Conservation (phyloP, 2,888 invertebrate species). For the Heliconius ethilla region DNA sequence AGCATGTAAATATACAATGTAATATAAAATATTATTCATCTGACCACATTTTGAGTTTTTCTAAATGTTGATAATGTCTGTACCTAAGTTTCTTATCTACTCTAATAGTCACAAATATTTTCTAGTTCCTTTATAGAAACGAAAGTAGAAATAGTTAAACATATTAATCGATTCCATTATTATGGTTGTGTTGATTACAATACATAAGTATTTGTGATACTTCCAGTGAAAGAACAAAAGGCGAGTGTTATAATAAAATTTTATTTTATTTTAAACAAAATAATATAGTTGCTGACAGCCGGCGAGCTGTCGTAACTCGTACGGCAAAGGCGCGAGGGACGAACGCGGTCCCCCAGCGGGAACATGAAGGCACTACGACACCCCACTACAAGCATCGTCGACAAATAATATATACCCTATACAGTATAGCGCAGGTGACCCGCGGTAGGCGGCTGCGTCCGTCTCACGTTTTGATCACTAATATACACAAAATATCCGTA, state of each 20-base stretch:
- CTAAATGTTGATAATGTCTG: constrained; percentile 22
- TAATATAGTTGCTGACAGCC: constrained; percentile 71
- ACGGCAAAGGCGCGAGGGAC: constrained; percentile 57
- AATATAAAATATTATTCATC: constrained; percentile 28
- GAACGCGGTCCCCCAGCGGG: constrained; percentile 51
- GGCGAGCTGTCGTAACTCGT: constrained; percentile 44
- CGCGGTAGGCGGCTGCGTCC: constrained; percentile 56
- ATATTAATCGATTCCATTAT: background rate
- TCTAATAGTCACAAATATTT: constrained; percentile 24
- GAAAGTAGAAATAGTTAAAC: constrained; percentile 14
- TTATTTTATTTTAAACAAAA: constrained; percentile 77
- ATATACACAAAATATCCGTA: constrained; percentile 74
- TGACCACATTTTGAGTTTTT: constrained; percentile 26
- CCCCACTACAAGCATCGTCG: constrained; percentile 52
- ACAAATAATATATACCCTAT: constrained; percentile 45
- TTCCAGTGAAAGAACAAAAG: constrained; percentile 35
- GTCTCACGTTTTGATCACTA: constrained; percentile 62
- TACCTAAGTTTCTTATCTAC: constrained; percentile 25
- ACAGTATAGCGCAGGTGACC: constrained; percentile 51
- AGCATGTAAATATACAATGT: constrained; percentile 29
- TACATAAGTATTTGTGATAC: constrained; percentile 14
- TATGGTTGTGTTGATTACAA: constrained; percentile 14
- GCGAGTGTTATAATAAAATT: constrained; percentile 66
- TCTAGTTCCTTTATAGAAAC: constrained; percentile 12
- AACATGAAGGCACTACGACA: constrained; percentile 53